phyloP scores from a whole-genome alignment of 2,888 invertebrate genomes.

The Chironomus tentans region DNA sequence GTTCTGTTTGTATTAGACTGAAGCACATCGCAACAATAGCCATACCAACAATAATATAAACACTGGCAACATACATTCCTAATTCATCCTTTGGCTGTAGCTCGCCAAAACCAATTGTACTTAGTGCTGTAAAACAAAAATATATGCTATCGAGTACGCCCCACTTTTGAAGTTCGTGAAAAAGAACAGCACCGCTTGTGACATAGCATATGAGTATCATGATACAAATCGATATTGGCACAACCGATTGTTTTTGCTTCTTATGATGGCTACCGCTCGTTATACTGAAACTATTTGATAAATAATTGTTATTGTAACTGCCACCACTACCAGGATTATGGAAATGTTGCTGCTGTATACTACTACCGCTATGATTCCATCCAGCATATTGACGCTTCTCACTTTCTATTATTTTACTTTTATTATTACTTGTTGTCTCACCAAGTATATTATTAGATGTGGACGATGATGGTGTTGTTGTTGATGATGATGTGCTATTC shows the following conservation, averaged over 20 bases:
- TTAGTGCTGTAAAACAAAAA: conserved; percentile 68
- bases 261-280: neutral
- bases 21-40: conserved; percentile 82
- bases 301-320: conserved; percentile 28
- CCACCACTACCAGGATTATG: conserved; percentile 23
- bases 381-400: conserved; percentile 16
- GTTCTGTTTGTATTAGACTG: conserved; percentile 73
- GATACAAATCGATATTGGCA: conserved; percentile 80
- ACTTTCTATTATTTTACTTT: neutral
- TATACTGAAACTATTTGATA: neutral
- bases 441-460: conserved; percentile 15
- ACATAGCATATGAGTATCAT: conserved; percentile 79
- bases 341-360: neutral
- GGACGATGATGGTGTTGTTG: conserved; percentile 15
- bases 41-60: conserved; percentile 75
- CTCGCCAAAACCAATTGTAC: conserved; percentile 78
- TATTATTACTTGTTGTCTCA: conserved; percentile 6
- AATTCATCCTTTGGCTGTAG: conserved; percentile 59
- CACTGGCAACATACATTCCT: conserved; percentile 67
- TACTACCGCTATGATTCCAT: conserved; percentile 16
- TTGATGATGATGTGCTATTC: conserved; percentile 9
- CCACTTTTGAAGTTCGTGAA: conserved; percentile 88
- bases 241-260: conserved; percentile 42
- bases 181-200: conserved; percentile 79
- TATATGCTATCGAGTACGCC: conserved; percentile 76